Evolutionary conservation across 1,140 invertebrate genomes (phyloP).

Genomic region (Orussus abietinus): DNA sequence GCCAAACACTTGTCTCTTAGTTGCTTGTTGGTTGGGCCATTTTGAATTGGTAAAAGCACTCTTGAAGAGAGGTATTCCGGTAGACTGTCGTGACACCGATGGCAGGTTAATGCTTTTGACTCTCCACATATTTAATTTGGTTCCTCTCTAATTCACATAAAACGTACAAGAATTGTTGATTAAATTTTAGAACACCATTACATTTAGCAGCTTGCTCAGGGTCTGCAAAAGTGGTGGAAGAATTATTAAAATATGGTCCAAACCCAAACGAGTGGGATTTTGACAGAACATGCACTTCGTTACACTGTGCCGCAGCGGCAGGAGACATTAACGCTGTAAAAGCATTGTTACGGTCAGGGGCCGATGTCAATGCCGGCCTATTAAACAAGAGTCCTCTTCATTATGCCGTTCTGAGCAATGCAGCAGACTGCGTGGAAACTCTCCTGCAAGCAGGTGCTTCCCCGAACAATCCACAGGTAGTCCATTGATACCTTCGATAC

Average conservation of each 20-base stretch:
- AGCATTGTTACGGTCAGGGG: slow-evolving; percentile 61
- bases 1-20: slow-evolving; percentile 45
- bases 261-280: slow-evolving; percentile 66
- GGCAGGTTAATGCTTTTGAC: slow-evolving; percentile 39
- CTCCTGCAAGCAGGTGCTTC: slow-evolving; percentile 67
- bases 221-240: slow-evolving; percentile 60
- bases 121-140: background rate
- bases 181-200: slow-evolving; percentile 60
- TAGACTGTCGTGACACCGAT: slow-evolving; percentile 35
- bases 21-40: slow-evolving; percentile 40
- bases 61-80: slow-evolving; percentile 30
- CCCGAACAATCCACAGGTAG: slow-evolving; percentile 73
- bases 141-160: too few species aligned
- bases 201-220: slow-evolving; percentile 74
- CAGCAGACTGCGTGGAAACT: slow-evolving; percentile 63
- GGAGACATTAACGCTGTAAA: slow-evolving; percentile 59
- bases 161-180: too few species aligned
- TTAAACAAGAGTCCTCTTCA: slow-evolving; percentile 62
- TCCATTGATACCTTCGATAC: too few species aligned
- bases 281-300: slow-evolving; percentile 63
- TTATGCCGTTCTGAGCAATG: slow-evolving; percentile 70
- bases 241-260: slow-evolving; percentile 63
- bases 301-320: slow-evolving; percentile 72
- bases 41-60: slow-evolving; percentile 35
- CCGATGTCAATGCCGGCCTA: slow-evolving; percentile 72